Percentiles rank a stretch among this genome's conserved stretches.
phyloP scores from a whole-genome alignment of 2,797 vertebrate genomes.

The Falco concolor region DNA sequence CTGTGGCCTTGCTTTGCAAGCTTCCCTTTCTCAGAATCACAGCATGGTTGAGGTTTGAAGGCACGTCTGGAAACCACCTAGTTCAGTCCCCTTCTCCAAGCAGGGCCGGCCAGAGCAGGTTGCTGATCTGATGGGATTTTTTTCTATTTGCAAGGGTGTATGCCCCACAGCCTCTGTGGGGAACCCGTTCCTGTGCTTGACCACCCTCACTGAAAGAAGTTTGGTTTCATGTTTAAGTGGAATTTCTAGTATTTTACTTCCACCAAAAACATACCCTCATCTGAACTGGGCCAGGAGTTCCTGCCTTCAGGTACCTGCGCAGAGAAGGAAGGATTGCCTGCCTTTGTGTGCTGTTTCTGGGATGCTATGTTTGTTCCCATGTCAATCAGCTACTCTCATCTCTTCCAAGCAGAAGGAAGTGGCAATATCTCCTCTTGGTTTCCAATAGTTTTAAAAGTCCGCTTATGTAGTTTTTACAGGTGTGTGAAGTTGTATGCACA shows the following conservation, averaged over 20 bases:
- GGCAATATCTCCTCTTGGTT: background rate
- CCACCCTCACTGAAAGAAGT: background rate
- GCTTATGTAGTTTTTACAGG: background rate
- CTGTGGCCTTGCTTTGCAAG: background rate
- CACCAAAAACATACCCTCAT: background rate
- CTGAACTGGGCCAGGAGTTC: background rate
- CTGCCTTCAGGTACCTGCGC: background rate
- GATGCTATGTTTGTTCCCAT: background rate
- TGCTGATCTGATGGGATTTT: background rate
- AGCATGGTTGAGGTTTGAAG: background rate
- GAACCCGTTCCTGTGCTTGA: background rate
- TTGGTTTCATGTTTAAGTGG: background rate
- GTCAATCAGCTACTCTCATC: background rate
- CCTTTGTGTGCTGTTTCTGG: background rate
- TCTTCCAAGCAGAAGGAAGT: background rate
- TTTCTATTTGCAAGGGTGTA: background rate
- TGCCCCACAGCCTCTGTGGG: background rate
- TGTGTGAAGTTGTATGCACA: accelerated
- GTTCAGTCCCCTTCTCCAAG: background rate
- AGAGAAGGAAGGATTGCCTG: background rate
- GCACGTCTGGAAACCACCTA: background rate
- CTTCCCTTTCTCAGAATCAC: background rate
- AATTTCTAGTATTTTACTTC: background rate
- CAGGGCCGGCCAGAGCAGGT: background rate
- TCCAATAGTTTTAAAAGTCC: background rate